Percentiles rank a stretch among this genome's conserved stretches.
Evolutionary conservation across 2,113 vertebrate genomes (phyloP).

Genomic region (Heterotilapia buettikoferi): DNA sequence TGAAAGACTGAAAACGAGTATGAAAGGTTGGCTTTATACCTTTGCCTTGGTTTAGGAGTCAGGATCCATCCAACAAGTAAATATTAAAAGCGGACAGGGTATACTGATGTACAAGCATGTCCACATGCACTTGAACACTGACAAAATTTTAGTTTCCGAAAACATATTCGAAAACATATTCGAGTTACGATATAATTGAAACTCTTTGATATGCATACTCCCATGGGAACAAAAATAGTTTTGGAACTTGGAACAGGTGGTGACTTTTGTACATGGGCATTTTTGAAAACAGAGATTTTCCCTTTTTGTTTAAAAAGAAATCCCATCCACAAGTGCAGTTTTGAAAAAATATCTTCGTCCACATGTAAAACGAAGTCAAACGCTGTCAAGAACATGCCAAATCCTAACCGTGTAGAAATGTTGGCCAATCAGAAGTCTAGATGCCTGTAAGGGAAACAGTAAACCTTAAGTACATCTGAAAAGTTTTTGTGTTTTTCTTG

Average conservation of each 20-base stretch:
- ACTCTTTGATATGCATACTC: fast-evolving
- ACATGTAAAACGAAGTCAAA: not conserved
- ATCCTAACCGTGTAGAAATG: not conserved
- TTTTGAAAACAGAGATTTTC: not conserved
- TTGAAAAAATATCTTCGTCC: not conserved
- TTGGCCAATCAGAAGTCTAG: not conserved
- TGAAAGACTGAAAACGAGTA: not conserved
- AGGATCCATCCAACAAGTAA: not conserved
- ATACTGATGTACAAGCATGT: not conserved
- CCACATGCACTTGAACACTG: not conserved
- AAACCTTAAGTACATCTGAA: not conserved
- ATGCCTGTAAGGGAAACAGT: not conserved
- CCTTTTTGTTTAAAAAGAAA: not conserved
- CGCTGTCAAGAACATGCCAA: not conserved
- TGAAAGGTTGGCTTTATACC: not conserved
- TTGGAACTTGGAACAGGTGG: not conserved
- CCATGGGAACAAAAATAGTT: not conserved
- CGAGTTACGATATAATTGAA: not conserved
- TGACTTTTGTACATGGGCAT: not conserved
- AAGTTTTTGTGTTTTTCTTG: not conserved
- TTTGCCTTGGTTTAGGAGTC: not conserved
- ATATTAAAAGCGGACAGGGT: not conserved
- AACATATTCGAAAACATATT: not conserved
- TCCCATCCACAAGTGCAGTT: fast-evolving
- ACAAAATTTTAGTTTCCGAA: not conserved